Evolutionary conservation across 2,113 vertebrate genomes (phyloP), one percentile per base, ranked within the genome.

Genomic region (Rhinopithecus roxellana): DNA sequence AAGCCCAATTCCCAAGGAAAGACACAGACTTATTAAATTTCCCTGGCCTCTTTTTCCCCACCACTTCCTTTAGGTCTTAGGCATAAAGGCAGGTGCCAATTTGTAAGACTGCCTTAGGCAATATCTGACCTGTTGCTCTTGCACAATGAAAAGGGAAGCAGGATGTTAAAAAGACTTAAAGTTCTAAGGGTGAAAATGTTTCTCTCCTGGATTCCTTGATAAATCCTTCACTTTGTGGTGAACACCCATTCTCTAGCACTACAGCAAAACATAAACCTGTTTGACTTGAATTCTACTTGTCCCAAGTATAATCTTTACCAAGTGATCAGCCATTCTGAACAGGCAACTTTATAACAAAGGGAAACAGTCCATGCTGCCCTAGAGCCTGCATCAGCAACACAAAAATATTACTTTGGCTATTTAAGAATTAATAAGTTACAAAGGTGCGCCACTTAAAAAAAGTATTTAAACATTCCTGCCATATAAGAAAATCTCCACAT

Each of bases 51-150:
- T 77, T 61, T 72, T 43, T 38, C 88, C 78, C 25, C 27, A 74
- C 38, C 32, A 57, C 81, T 84, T 92, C 67, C 84, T 95, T 93
- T 69, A 80, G 79, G 93, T 84, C 82, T 83, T 17, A 88, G 77
- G 94, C 77, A 90, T 91, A 95, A 95, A 97, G 89, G 97, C 97
- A 97, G 95, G 96, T 91, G 89, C 95, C 84, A 85, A 93, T 96
- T 82, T 96, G 88, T 61, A 69, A 93, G 94, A 83, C 64, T 16
- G 97, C 98, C 97, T 92, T 32, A 43, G 98, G 98, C 95, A 48
- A 85, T 77, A n/a, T 57, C 87, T 97, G 97, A 98, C 94, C 98
- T 95, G 90, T 61, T 38, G 95, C 96, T 95, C 95, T 78, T 1
- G 0, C 38, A 90, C 90, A 88, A 89, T 45, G 88, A 82, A 89